A percentile compares a stretch with the other conserved stretches of the same genome.
Conservation (phyloP, 2,113 vertebrate species). For the Forbesichthys papilliferus region DNA sequence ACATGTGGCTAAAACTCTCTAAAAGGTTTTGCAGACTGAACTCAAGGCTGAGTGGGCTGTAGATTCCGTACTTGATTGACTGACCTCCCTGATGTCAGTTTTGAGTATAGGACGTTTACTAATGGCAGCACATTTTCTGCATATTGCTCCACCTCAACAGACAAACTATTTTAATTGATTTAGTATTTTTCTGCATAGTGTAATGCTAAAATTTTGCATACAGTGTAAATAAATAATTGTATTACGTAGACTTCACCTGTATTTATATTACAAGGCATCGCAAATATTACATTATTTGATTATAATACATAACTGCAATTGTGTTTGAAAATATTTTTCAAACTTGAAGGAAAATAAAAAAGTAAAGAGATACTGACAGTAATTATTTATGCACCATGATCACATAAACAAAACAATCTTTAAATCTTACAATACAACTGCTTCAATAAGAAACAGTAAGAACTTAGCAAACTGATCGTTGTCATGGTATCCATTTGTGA, state of each 20-base stretch:
- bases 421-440: slow-evolving; percentile 6
- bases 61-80: no score
- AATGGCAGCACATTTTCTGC: no score
- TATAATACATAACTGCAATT: neutral
- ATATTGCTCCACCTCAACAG: no score
- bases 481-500: slow-evolving; percentile 58
- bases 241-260: neutral
- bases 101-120: no score
- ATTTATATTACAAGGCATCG: neutral
- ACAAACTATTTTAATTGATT: no score
- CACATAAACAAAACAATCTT: no score
- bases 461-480: slow-evolving; percentile 52
- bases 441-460: slow-evolving; percentile 34
- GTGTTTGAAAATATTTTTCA: neutral
- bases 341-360: neutral
- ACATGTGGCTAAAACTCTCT: no score
- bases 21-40: no score
- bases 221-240: neutral
- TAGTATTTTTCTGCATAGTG: no score
- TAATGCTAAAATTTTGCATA: no score
- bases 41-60: no score
- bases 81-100: no score
- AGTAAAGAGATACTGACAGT: neutral
- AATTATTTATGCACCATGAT: neutral
- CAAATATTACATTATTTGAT: neutral